Conservation (phyloP, 2,888 invertebrate species). For the Cremastinae sp. region DNA sequence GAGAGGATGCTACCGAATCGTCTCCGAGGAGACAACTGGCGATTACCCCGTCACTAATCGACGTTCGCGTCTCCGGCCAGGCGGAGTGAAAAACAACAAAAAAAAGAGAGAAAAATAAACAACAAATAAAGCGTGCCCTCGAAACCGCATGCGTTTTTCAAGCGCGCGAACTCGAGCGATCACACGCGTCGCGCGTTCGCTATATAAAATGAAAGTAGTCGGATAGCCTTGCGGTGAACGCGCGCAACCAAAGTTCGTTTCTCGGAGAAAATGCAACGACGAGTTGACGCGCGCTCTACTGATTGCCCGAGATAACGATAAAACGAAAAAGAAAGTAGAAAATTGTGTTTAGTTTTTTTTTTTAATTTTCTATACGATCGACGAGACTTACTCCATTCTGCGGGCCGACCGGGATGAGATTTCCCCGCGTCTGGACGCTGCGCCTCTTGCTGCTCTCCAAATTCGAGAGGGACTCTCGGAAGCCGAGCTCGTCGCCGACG, state of each 20-base stretch:
- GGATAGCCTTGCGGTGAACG: slow-evolving; percentile 55
- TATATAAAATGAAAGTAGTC: slow-evolving; percentile 60
- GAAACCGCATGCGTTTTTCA: background rate
- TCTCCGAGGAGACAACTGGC: background rate
- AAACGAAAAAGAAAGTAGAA: background rate
- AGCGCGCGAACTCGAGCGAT: background rate
- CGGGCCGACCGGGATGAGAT: slow-evolving; percentile 63
- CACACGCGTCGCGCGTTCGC: slow-evolving; percentile 22
- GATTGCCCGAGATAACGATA: too few species aligned
- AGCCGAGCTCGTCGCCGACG: slow-evolving; percentile 92
- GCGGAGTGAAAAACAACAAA: background rate
- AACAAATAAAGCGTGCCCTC: background rate
- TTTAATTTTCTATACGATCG: background rate
- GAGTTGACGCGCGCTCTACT: background rate
- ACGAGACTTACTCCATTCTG: slow-evolving; percentile 70
- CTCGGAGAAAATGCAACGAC: slow-evolving; percentile 34
- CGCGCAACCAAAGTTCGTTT: slow-evolving; percentile 19
- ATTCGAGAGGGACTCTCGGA: slow-evolving; percentile 91
- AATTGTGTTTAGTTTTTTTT: background rate
- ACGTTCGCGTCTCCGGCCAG: background rate
- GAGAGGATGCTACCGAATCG: too few species aligned
- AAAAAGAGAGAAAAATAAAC: background rate
- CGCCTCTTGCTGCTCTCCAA: slow-evolving; percentile 87
- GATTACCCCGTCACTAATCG: background rate
- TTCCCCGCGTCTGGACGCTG: slow-evolving; percentile 81